Evolutionary conservation across 2,888 invertebrate species (phyloP).

Genomic region (Epinotia bilunana): DNA sequence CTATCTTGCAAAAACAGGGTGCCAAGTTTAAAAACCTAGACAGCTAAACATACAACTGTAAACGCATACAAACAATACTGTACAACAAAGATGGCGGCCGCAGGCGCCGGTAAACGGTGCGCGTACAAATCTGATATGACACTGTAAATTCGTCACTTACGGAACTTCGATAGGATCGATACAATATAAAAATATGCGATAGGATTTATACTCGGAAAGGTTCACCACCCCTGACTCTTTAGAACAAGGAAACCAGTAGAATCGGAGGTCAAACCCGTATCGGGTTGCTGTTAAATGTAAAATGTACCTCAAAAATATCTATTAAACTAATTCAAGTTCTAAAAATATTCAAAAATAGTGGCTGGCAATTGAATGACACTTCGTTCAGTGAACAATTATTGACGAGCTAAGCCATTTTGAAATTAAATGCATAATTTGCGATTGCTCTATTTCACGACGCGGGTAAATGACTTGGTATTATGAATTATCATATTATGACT

Average conservation of each 20-base stretch:
- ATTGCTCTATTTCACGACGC: too few relatives aligned
- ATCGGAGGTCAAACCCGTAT: not conserved
- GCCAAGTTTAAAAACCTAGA: slow-evolving; percentile 2
- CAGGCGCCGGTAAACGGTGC: slow-evolving; percentile 26
- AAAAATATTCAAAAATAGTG: too few relatives aligned
- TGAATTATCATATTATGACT: too few relatives aligned
- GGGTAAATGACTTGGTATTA: too few relatives aligned
- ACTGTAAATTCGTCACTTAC: slow-evolving; percentile 68
- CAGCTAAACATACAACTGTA: not conserved
- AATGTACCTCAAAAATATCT: not conserved
- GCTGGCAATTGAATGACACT: too few relatives aligned
- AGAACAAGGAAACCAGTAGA: too few relatives aligned
- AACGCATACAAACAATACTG: slow-evolving; percentile 19
- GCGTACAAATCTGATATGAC: slow-evolving; percentile 82
- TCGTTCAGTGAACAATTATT: too few relatives aligned
- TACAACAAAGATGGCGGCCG: slow-evolving; percentile 13
- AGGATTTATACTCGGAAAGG: slow-evolving; percentile 32
- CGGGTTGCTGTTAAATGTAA: not conserved
- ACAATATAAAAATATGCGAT: slow-evolving; percentile 42
- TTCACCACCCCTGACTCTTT: slow-evolving; percentile 20
- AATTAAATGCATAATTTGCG: too few relatives aligned
- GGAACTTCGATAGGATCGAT: slow-evolving; percentile 35
- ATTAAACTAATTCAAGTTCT: too few relatives aligned
- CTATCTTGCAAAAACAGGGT: not conserved
- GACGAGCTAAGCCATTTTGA: too few relatives aligned